A percentile compares a stretch with the other conserved stretches of the same genome.
phyloP scores from a whole-genome alignment of 30 jellyfish, hydroid and myxozoan genomes.

The Cassiopea xamachana region DNA sequence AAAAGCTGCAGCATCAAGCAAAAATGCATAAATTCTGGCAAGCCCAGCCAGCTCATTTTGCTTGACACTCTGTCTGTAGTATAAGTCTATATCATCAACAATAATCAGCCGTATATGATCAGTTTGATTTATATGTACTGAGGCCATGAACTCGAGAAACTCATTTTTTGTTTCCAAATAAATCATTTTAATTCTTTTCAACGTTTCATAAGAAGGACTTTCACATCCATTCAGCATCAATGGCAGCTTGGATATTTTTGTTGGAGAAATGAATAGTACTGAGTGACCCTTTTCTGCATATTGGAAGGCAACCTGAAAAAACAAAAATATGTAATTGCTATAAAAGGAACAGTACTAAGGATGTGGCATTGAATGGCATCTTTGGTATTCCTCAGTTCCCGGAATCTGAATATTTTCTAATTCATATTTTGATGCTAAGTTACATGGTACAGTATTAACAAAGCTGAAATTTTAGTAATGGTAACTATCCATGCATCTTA shows the following conservation, averaged over 20 bases:
- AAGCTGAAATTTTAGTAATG: too few species aligned
- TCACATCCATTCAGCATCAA: slow-evolving; percentile 9
- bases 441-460: too few species aligned
- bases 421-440: too few species aligned
- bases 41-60: slow-evolving; percentile 41
- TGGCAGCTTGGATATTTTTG: slow-evolving; percentile 27
- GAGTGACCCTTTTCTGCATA: slow-evolving; percentile 21
- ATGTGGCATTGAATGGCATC: too few species aligned
- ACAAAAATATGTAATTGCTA: not conserved
- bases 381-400: too few species aligned
- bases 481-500: too few species aligned
- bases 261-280: slow-evolving; percentile 57
- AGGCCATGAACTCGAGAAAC: slow-evolving; percentile 60
- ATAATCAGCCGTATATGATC: slow-evolving; percentile 8
- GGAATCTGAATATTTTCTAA: too few species aligned
- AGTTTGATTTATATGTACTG: slow-evolving; percentile 36
- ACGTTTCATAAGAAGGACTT: slow-evolving; percentile 7
- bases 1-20: slow-evolving; percentile 45
- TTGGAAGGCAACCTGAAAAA: slow-evolving; percentile 33
- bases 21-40: slow-evolving; percentile 41
- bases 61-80: slow-evolving; percentile 8
- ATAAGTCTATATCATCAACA: slow-evolving; percentile 53
- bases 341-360: not conserved
- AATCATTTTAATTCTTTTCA: slow-evolving; percentile 42
- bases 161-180: slow-evolving; percentile 36